phyloP scores from a whole-genome alignment of 2,797 vertebrate genomes.

The Holocentrus rufus region DNA sequence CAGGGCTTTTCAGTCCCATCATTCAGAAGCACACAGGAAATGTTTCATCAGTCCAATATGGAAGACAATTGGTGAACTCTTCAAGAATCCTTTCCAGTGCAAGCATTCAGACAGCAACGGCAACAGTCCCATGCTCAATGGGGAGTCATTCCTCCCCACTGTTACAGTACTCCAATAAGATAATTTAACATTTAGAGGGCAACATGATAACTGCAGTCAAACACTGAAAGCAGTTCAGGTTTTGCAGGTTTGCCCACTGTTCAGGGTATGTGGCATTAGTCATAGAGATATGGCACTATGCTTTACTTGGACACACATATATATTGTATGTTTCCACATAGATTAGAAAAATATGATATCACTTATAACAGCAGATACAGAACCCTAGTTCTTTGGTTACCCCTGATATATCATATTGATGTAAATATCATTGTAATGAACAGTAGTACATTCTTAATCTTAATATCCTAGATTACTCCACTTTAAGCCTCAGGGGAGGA shows the following conservation, averaged over 20 bases:
- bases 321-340: constrained; percentile 66
- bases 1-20: constrained; percentile 44
- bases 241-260: constrained; percentile 64
- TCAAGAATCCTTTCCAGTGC: constrained; percentile 82
- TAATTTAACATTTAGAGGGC: constrained; percentile 57
- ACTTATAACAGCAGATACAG: constrained; percentile 82
- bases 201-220: constrained; percentile 58
- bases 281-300: constrained; percentile 84
- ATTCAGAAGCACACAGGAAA: constrained; percentile 30
- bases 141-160: constrained; percentile 74
- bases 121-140: constrained; percentile 67
- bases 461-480: constrained; percentile 78
- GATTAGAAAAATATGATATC: constrained; percentile 70
- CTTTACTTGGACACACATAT: constrained; percentile 78
- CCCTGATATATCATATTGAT: constrained; percentile 85
- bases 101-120: constrained; percentile 74
- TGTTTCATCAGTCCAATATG: constrained; percentile 60
- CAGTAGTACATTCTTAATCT: constrained; percentile 86
- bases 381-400: constrained; percentile 95
- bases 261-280: constrained; percentile 74
- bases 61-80: constrained; percentile 68
- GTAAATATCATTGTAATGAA: constrained; percentile 77
- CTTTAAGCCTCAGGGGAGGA: constrained; percentile 70
- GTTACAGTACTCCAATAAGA: constrained; percentile 82
- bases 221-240: constrained; percentile 64